Evolutionary conservation across 2,797 vertebrate genomes (phyloP).

Genomic region (Buphagus erythrorhynchus): DNA sequence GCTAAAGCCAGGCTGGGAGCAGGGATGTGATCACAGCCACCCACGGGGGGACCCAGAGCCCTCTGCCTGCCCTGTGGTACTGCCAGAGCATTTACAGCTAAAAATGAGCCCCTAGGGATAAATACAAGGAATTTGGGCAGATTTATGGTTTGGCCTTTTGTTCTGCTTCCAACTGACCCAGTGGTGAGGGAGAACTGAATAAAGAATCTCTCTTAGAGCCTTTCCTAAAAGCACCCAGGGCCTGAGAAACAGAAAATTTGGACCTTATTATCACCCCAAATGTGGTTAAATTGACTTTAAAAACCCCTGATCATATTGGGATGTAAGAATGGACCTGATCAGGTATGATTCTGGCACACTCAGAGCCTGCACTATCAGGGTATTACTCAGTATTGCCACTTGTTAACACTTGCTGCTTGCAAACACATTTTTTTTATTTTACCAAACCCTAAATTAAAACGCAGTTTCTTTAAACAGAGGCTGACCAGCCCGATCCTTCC

Average conservation of each 20-base stretch:
- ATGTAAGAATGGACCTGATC: not conserved
- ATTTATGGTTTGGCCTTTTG: not conserved
- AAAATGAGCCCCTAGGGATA: not conserved
- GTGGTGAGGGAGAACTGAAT: not conserved
- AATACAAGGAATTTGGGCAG: not conserved
- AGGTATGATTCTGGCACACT: not conserved
- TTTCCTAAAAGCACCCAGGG: accelerated
- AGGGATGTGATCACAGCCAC: not conserved
- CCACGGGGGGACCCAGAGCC: accelerated
- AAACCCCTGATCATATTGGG: not conserved
- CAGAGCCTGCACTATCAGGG: not conserved
- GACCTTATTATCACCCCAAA: not conserved
- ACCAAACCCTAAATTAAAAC: not conserved
- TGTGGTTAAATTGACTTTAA: not conserved
- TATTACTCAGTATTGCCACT: accelerated
- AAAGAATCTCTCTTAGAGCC: not conserved
- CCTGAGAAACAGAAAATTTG: not conserved
- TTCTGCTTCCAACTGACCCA: not conserved
- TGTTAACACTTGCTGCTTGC: not conserved
- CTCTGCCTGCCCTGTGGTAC: not conserved
- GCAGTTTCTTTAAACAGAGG: not conserved
- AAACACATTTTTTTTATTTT: not conserved
- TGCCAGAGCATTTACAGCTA: not conserved
- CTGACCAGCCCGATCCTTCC: not conserved
- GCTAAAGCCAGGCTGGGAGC: not conserved